Percentiles rank a stretch among this genome's conserved stretches.
These are phyloP conservation scores for Actinopyga echinites DNA, from an alignment of 53 echinoderm and acorn worm genomes.

Conservation along the genomic window DNA sequence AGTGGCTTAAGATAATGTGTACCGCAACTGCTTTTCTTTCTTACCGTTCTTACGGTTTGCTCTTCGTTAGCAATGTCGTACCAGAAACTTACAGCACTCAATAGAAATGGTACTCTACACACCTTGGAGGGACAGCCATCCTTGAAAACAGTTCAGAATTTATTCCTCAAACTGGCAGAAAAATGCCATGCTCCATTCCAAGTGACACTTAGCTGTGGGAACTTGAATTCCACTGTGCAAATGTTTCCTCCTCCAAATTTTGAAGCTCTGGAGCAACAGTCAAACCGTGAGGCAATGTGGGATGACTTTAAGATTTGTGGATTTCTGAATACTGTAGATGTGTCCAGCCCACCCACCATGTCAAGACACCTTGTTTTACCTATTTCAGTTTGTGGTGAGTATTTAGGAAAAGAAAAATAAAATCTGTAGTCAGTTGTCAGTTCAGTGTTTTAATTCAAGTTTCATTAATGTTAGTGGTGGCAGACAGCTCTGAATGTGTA, in stretches of 20 bases:
- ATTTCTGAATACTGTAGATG: conserved; percentile 80
- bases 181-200: conserved; percentile 65
- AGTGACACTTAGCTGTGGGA: conserved; percentile 72
- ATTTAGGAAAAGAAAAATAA: too few species aligned
- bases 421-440: too few species aligned
- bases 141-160: conserved; percentile 63
- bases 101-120: conserved; percentile 68
- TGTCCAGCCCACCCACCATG: conserved; percentile 81
- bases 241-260: conserved; percentile 76
- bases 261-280: conserved; percentile 23
- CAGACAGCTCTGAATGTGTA: too few species aligned
- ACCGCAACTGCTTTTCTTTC: conserved; percentile 73
- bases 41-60: too few species aligned
- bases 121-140: conserved; percentile 59
- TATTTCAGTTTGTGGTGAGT: conserved; percentile 19
- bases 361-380: conserved; percentile 91
- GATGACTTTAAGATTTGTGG: conserved; percentile 74
- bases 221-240: conserved; percentile 82
- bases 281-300: neutral
- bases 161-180: conserved; percentile 78
- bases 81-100: conserved; percentile 73
- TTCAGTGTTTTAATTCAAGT: too few species aligned
- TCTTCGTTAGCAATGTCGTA: too few species aligned
- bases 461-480: too few species aligned
- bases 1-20: too few species aligned